These are phyloP conservation scores for Dromiciops gliroides DNA, from an alignment of 2,113 vertebrate species.

Conservation along the genomic window DNA sequence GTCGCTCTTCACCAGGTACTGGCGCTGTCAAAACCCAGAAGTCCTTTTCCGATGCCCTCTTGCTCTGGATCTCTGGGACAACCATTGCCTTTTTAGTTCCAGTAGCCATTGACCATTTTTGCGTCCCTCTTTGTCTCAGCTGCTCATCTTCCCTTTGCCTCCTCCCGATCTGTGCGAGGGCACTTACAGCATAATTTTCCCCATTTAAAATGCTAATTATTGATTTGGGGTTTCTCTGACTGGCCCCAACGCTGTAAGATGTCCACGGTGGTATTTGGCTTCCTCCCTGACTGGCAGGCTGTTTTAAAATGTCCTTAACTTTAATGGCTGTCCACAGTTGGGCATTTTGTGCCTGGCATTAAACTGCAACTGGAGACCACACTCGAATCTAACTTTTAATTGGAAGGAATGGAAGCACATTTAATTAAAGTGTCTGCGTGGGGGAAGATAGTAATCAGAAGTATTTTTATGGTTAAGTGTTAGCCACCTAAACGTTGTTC, in stretches of 20 bases:
- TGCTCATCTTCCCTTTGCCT: constrained; percentile 24
- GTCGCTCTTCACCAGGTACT: neutral
- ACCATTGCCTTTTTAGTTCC: neutral
- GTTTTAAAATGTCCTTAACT: constrained; percentile 63
- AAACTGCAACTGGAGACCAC: constrained; percentile 46
- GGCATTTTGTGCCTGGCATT: constrained; percentile 44
- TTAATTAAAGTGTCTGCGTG: constrained; percentile 45
- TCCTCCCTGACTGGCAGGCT: constrained; percentile 17
- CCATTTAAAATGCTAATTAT: constrained; percentile 57
- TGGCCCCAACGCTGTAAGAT: constrained; percentile 34
- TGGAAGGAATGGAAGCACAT: constrained; percentile 47
- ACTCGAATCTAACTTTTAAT: constrained; percentile 49
- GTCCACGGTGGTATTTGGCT: constrained; percentile 49
- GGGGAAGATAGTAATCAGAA: constrained; percentile 35
- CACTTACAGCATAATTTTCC: constrained; percentile 59
- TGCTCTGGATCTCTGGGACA: neutral
- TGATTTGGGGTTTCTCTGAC: constrained; percentile 63
- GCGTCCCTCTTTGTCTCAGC: neutral
- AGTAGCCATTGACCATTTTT: neutral
- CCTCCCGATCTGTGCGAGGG: constrained; percentile 39
- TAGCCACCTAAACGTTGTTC: constrained; percentile 37
- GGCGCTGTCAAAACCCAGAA: neutral
- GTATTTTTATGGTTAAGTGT: constrained; percentile 37
- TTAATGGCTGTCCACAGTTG: constrained; percentile 48
- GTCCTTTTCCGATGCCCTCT: neutral